These are phyloP conservation scores for Montipora sp. DNA, from an alignment of 64 coral and sea anemone genomes.

Conservation along the genomic window DNA sequence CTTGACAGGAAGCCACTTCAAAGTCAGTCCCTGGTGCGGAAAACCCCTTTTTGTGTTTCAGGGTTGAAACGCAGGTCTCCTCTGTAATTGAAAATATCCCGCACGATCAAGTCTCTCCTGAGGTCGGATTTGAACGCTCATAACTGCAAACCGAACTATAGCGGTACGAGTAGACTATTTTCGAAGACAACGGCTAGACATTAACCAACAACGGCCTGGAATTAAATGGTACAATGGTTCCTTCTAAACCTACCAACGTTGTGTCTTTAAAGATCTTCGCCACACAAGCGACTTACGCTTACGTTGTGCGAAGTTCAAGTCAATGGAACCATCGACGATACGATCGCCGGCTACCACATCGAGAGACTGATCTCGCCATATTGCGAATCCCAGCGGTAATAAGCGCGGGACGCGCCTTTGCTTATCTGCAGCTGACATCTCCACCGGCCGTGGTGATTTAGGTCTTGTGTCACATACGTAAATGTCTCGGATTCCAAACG, in stretches of 20 bases:
- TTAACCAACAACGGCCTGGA: neutral
- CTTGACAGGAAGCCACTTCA: neutral
- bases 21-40: neutral
- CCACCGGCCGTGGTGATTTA: constrained; percentile 79
- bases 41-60: too few species aligned
- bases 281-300: neutral
- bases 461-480: constrained; percentile 70
- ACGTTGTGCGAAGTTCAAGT: neutral
- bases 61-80: neutral
- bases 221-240: neutral
- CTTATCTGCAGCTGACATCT: constrained; percentile 85
- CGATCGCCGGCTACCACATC: constrained; percentile 72
- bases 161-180: constrained; percentile 1
- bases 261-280: neutral
- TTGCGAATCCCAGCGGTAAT: constrained; percentile 89
- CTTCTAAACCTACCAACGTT: constrained; percentile 27
- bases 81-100: neutral
- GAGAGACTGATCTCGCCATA: constrained; percentile 90
- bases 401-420: constrained; percentile 73
- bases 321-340: constrained; percentile 1
- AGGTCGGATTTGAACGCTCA: neutral
- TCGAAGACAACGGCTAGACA: neutral
- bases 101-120: neutral
- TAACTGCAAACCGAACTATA: constrained; percentile 34
- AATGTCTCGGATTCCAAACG: constrained; percentile 88